Evolutionary conservation across 2,888 invertebrate species (phyloP), one percentile per base, ranked within the genome.

Genomic region (Scotopteryx bipunctaria): DNA sequence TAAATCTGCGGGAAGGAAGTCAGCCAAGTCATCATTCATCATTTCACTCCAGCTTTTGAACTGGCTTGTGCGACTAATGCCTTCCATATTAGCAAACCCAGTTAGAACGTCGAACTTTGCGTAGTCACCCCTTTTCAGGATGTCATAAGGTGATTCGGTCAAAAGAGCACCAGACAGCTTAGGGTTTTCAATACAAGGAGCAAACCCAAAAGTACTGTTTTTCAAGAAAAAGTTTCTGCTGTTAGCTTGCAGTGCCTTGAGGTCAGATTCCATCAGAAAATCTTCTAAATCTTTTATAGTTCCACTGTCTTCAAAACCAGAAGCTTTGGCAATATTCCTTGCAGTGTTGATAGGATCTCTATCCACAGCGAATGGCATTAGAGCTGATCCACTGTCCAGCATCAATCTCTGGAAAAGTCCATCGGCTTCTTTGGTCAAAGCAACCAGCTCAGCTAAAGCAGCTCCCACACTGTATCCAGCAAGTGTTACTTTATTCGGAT

Each of bases 391-490:
- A 69, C 89, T 90, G 43, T 90, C 90, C 9, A 89, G 57, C 54
- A 87, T 80, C 1, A 89, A 50, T 69, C 85, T 85, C 27, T 85
- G 64, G 31, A 89, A 75, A 16, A 90, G 64, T 19, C 87, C 87
- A 15, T 72, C 66, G 14, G 84, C 67, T 44, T 78, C 66, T 63
- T 81, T 78, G 0, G 86, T 82, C 1, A 89, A 42, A 0, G 78
- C 71, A 9, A 87, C 61, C 2, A 90, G 36, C 45, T 89, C 88
- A 5, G 86, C 88, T 77, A 89, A 77, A 1, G 93, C 86, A 0
- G 94, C 95, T 4, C 95, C 95, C 3, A 96, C 94, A 49, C 95
- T 95, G 70, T 95, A 96, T 0, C 98, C 98, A 69, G 96, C 93
- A 1, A 97, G 76, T 0, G 97, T 97, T 0, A 97, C 92, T 67